These are phyloP conservation scores for Malurus splendens DNA, from an alignment of 2,797 vertebrate species.

Conservation along the genomic window DNA sequence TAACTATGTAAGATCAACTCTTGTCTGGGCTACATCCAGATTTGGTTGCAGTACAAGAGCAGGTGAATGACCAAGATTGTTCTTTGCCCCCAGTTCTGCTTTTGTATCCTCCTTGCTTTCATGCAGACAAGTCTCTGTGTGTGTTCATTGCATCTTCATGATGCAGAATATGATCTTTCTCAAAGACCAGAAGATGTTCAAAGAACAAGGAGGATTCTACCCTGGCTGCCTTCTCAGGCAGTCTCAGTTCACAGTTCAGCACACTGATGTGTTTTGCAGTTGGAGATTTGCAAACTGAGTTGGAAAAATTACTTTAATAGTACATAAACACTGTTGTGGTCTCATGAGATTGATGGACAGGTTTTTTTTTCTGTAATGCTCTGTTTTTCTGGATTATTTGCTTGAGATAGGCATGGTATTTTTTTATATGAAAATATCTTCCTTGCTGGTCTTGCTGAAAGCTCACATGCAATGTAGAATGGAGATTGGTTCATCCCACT, in stretches of 20 bases:
- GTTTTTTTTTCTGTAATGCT: background rate
- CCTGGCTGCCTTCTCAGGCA: background rate
- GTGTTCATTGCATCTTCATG: background rate
- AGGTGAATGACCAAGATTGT: background rate
- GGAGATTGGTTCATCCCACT: background rate
- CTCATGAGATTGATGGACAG: background rate
- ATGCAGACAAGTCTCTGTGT: background rate
- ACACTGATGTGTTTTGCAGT: background rate
- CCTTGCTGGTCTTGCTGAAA: background rate
- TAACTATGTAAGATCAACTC: background rate
- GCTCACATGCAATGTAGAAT: background rate
- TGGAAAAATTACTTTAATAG: background rate
- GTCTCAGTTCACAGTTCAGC: background rate
- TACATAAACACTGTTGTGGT: background rate
- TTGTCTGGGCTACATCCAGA: background rate
- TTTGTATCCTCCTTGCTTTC: background rate
- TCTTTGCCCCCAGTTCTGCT: rapidly evolving
- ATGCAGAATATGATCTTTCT: rapidly evolving
- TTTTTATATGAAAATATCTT: background rate
- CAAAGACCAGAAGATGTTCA: background rate
- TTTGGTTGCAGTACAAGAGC: background rate
- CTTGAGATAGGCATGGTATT: background rate
- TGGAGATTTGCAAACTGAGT: background rate
- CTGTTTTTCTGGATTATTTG: background rate
- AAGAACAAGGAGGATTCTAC: background rate